phyloP scores from a whole-genome alignment of 2,797 vertebrate species.

The Danio aesculapii region DNA sequence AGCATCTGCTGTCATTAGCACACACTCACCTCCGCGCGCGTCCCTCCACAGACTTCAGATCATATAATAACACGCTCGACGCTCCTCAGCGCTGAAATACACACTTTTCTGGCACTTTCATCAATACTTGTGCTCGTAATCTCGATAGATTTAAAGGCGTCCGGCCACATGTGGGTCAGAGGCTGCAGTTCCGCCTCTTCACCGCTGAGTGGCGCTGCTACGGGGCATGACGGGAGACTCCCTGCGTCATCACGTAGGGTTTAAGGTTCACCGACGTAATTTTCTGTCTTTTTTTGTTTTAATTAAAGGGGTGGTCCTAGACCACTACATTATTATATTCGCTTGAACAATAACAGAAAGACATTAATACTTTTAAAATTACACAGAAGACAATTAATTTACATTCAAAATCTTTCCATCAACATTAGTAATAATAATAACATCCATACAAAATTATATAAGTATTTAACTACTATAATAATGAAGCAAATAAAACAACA shows the following conservation, averaged over 20 bases:
- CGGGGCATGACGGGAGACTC: constrained; percentile 22
- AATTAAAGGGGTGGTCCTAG: too few species aligned
- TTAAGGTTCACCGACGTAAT: neutral
- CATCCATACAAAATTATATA: too few species aligned
- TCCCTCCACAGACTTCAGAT: constrained; percentile 18
- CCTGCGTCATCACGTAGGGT: constrained; percentile 50
- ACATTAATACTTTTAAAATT: too few species aligned
- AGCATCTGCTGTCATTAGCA: constrained; percentile 38
- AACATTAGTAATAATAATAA: too few species aligned
- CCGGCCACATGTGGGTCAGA: constrained; percentile 62
- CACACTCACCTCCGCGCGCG: constrained; percentile 39
- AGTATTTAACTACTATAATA: too few species aligned
- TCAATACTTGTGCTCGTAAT: constrained; percentile 16
- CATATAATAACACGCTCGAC: constrained; percentile 8
- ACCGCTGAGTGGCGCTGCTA: constrained; percentile 56
- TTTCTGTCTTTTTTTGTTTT: neutral
- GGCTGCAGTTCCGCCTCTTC: constrained; percentile 35
- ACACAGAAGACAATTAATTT: too few species aligned
- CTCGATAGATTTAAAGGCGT: constrained; percentile 51
- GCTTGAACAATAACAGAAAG: too few species aligned
- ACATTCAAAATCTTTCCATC: too few species aligned
- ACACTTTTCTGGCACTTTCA: constrained; percentile 43
- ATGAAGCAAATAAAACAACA: too few species aligned
- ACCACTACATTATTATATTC: too few species aligned
- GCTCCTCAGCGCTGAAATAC: constrained; percentile 11